phyloP scores from a whole-genome alignment of 2,113 vertebrate species.

The Bubo blakistoni region DNA sequence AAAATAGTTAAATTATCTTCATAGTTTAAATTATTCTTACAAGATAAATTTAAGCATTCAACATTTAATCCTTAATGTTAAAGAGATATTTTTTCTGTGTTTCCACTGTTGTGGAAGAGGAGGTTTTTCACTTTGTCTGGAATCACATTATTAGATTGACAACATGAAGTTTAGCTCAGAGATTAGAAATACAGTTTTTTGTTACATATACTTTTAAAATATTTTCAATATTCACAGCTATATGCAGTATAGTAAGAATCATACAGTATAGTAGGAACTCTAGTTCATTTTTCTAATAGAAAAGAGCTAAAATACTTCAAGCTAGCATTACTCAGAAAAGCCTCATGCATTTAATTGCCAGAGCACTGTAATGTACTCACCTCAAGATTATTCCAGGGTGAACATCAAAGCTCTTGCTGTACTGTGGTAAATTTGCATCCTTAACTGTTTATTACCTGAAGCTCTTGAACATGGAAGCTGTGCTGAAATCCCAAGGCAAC shows the following conservation, averaged over 20 bases:
- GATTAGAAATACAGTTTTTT: not conserved
- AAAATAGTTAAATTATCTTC: not conserved
- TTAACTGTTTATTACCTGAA: not conserved
- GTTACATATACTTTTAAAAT: not conserved
- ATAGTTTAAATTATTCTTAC: not conserved
- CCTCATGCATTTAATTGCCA: not conserved
- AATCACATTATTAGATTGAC: not conserved
- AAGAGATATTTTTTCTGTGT: accelerated
- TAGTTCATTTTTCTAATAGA: not conserved
- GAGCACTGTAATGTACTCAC: not conserved
- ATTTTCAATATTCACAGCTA: not conserved
- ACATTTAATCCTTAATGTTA: not conserved
- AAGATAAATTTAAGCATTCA: not conserved
- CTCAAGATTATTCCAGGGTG: not conserved
- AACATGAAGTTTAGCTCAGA: not conserved
- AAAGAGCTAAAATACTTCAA: not conserved
- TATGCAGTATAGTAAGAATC: too few species aligned
- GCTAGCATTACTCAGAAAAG: not conserved
- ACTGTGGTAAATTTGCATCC: not conserved
- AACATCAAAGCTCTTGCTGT: constrained; percentile 4
- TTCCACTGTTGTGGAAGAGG: not conserved
- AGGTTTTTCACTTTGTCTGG: not conserved
- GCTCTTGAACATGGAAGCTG: not conserved
- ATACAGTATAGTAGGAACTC: not conserved
- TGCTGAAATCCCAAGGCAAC: not conserved